phyloP scores from a whole-genome alignment of 1,140 invertebrate species.

The Zaprionus capensis region DNA sequence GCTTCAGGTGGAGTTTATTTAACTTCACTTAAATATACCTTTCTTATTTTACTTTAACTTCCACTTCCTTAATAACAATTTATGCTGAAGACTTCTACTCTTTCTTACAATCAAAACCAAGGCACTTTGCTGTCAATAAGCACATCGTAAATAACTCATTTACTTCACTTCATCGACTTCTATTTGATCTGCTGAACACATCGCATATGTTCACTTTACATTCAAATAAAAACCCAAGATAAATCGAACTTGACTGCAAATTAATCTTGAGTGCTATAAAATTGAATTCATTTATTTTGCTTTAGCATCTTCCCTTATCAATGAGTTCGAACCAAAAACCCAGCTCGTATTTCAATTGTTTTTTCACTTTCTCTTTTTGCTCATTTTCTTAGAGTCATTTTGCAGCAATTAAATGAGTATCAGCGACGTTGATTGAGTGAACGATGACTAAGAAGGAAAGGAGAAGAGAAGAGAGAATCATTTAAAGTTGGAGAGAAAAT shows the following conservation, averaged over 20 bases:
- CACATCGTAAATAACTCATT: too few species aligned
- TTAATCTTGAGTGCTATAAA: not conserved
- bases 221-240: not conserved
- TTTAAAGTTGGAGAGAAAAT: not conserved
- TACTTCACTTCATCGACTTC: not conserved
- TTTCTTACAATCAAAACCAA: too few species aligned
- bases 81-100: not conserved
- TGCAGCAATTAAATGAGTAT: constrained; percentile 21
- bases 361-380: not conserved
- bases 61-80: not conserved
- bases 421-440: constrained; percentile 4
- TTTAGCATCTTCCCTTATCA: not conserved
- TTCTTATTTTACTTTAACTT: too few species aligned
- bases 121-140: too few species aligned
- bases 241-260: not conserved
- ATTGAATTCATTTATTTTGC: not conserved
- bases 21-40: not conserved
- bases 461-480: not conserved
- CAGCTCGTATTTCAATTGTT: constrained; percentile 25
- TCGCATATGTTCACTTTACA: not conserved
- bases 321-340: not conserved
- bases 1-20: not conserved
- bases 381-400: constrained; percentile 17
- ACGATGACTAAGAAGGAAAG: constrained; percentile 2
- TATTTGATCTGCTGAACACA: not conserved